Conservation (phyloP, 2,888 invertebrate genomes). For the Crioceris asparagi region DNA sequence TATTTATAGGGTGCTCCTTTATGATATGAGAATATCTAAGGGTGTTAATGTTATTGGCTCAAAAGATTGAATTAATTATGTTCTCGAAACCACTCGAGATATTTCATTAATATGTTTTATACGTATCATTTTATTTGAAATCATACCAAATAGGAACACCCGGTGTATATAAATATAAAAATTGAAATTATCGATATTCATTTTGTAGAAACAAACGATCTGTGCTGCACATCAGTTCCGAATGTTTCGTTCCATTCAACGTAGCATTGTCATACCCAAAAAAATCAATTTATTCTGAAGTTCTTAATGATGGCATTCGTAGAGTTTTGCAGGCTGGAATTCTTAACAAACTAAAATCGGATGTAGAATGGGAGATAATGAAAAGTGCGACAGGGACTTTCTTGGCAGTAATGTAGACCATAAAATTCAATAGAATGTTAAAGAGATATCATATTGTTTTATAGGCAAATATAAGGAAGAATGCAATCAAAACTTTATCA, state of each 20-base stretch:
- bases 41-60: no score
- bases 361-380: constrained; percentile 64
- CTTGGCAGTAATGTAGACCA: constrained; percentile 56
- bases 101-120: no score
- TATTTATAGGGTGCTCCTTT: no score
- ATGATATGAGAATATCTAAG: no score
- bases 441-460: constrained; percentile 13
- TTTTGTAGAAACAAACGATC: constrained; percentile 45
- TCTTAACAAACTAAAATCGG: constrained; percentile 52
- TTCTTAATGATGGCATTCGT: constrained; percentile 50
- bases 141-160: no score
- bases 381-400: constrained; percentile 50
- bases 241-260: constrained; percentile 65
- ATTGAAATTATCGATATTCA: no score
- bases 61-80: no score
- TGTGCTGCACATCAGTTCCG: constrained; percentile 57
- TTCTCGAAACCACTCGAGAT: no score
- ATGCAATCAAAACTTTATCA: constrained; percentile 38
- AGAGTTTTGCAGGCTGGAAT: constrained; percentile 58
- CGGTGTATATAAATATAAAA: no score
- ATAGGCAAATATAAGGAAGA: constrained; percentile 37
- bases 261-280: constrained; percentile 55
- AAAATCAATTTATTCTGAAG: constrained; percentile 51
- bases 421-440: not conserved
- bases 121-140: no score